These are phyloP conservation scores for Polydrusus cervinus DNA, from an alignment of 2,888 invertebrate genomes.

Conservation along the genomic window DNA sequence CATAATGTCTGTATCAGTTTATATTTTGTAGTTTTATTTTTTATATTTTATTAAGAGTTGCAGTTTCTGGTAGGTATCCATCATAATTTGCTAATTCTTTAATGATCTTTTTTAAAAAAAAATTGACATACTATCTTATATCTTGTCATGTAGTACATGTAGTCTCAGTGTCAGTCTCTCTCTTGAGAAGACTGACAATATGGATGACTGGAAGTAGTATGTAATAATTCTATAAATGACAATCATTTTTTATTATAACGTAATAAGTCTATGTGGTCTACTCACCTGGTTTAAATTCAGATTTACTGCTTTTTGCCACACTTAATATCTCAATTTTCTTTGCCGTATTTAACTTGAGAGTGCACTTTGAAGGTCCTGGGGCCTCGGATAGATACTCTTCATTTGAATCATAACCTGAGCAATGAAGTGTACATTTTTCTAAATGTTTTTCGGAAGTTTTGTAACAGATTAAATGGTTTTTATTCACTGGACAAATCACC, in stretches of 20 bases:
- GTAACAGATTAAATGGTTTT: slow-evolving; percentile 70
- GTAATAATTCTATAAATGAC: background rate
- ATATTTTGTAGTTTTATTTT: too few species aligned
- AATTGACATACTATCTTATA: too few species aligned
- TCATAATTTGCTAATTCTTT: too few species aligned
- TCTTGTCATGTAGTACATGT: too few species aligned
- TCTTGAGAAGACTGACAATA: too few species aligned
- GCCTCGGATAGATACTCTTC: slow-evolving; percentile 72
- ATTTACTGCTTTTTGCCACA: slow-evolving; percentile 60
- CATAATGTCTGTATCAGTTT: too few species aligned
- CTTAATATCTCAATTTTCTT: slow-evolving; percentile 69
- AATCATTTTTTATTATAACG: background rate
- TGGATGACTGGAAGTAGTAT: too few species aligned
- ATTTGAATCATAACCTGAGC: slow-evolving; percentile 70
- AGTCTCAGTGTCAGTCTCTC: too few species aligned
- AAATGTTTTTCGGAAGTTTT: slow-evolving; percentile 70
- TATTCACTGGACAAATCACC: slow-evolving; percentile 71
- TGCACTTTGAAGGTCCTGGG: slow-evolving; percentile 18
- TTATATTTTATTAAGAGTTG: too few species aligned
- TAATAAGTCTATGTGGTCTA: slow-evolving; percentile 37
- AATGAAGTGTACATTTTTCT: slow-evolving; percentile 70
- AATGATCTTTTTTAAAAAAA: too few species aligned
- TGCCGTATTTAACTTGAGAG: slow-evolving; percentile 65
- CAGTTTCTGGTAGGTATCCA: too few species aligned
- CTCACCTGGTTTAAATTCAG: slow-evolving; percentile 67